Evolutionary conservation across 2,797 vertebrate genomes (phyloP).

Genomic region (Muraenolepis orangiensis): DNA sequence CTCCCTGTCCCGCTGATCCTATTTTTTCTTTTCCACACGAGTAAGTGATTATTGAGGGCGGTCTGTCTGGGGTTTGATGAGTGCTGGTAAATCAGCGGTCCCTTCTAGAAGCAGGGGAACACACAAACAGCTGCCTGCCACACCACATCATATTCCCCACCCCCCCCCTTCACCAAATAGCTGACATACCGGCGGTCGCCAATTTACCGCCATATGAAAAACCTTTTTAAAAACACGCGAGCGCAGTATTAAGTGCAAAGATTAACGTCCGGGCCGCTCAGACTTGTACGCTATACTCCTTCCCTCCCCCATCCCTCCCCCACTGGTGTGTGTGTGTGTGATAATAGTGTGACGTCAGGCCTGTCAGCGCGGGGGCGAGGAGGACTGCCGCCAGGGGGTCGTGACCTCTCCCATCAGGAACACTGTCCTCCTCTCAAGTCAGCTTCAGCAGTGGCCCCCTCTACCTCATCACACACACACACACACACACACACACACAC

Average conservation of each 20-base stretch:
- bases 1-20: not conserved
- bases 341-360: constrained; percentile 38
- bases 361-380: constrained; percentile 46
- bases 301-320: not conserved
- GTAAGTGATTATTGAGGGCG: not conserved
- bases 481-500: constrained; percentile 9
- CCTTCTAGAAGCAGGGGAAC: not conserved
- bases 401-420: constrained; percentile 44
- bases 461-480: constrained; percentile 30
- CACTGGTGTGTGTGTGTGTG: not conserved
- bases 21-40: not conserved
- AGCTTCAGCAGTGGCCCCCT: constrained; percentile 41
- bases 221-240: too few species aligned
- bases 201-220: constrained; percentile 32
- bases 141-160: constrained; percentile 6
- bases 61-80: not conserved
- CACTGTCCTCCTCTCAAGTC: constrained; percentile 24
- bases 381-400: constrained; percentile 54
- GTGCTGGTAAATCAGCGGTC: not conserved
- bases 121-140: not conserved
- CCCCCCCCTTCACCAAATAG: constrained; percentile 9
- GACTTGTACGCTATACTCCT: not conserved
- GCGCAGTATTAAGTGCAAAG: not conserved
- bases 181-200: constrained; percentile 16
- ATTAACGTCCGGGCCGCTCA: not conserved